These are phyloP conservation scores for Arenaria interpres DNA, from an alignment of 2,113 vertebrate species.

Conservation along the genomic window DNA sequence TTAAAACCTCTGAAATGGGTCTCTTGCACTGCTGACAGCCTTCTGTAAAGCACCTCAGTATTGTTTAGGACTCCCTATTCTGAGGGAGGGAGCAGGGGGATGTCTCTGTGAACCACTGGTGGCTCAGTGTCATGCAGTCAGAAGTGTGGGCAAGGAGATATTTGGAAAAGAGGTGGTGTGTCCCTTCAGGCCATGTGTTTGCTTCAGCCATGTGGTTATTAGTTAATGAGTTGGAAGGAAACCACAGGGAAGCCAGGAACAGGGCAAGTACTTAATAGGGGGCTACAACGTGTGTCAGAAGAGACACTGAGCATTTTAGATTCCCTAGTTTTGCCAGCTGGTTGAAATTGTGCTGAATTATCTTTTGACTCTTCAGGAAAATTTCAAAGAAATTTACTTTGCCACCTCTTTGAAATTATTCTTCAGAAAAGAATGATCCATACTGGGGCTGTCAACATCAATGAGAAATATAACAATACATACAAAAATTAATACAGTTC, in stretches of 20 bases:
- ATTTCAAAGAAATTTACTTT: neutral
- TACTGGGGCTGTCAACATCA: neutral
- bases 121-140: neutral
- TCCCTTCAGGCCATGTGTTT: neutral
- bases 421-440: neutral
- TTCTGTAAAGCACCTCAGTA: neutral
- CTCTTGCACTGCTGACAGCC: neutral
- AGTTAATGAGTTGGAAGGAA: neutral
- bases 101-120: neutral
- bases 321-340: neutral
- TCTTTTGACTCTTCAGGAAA: neutral
- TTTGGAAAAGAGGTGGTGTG: neutral
- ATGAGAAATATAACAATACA: neutral
- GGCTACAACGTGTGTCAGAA: neutral
- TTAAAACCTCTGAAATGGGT: neutral
- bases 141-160: neutral
- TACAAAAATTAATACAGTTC: neutral
- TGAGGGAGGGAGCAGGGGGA: fast-evolving
- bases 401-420: neutral
- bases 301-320: neutral
- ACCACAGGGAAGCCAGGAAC: neutral
- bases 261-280: neutral
- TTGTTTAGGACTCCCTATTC: neutral
- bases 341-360: neutral
- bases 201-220: neutral